Evolutionary conservation across 1,140 invertebrate genomes (phyloP).

Genomic region (Adelges cooleyi): DNA sequence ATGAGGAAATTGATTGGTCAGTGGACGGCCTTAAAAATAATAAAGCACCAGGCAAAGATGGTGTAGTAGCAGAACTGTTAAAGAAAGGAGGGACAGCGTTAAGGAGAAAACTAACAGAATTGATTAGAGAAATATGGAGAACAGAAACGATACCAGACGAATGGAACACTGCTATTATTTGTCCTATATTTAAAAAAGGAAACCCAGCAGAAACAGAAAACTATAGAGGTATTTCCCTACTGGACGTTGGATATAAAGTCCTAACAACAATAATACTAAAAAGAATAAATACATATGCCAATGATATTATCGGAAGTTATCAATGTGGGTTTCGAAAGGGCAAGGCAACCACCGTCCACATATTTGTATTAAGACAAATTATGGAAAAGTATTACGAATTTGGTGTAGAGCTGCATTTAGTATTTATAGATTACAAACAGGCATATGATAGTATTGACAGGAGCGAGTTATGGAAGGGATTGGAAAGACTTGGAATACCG

Average conservation of each 20-base stretch:
- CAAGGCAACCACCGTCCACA: conserved; percentile 12
- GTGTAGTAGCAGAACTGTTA: neutral
- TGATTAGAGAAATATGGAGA: conserved; percentile 27
- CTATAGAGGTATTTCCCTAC: conserved; percentile 25
- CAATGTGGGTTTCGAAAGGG: conserved; percentile 28
- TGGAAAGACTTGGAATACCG: neutral
- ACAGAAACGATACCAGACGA: conserved; percentile 32
- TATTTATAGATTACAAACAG: conserved; percentile 10
- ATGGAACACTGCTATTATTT: conserved; percentile 32
- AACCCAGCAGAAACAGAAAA: conserved; percentile 4
- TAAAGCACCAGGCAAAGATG: neutral
- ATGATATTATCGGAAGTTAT: conserved; percentile 20
- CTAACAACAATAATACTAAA: conserved; percentile 5
- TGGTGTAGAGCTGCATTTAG: neutral
- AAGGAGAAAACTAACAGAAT: neutral
- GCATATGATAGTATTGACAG: conserved; percentile 7
- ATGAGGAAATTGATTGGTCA: neutral
- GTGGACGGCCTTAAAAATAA: neutral
- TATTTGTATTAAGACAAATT: conserved; percentile 27
- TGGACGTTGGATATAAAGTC: conserved; percentile 22
- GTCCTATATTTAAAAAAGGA: conserved; percentile 34
- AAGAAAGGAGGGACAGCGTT: neutral
- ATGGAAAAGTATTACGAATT: conserved; percentile 17
- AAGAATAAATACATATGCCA: conserved; percentile 1
- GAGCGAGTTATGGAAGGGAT: neutral